phyloP scores from a whole-genome alignment of 2,113 vertebrate species.

The Hypanus sabinus region DNA sequence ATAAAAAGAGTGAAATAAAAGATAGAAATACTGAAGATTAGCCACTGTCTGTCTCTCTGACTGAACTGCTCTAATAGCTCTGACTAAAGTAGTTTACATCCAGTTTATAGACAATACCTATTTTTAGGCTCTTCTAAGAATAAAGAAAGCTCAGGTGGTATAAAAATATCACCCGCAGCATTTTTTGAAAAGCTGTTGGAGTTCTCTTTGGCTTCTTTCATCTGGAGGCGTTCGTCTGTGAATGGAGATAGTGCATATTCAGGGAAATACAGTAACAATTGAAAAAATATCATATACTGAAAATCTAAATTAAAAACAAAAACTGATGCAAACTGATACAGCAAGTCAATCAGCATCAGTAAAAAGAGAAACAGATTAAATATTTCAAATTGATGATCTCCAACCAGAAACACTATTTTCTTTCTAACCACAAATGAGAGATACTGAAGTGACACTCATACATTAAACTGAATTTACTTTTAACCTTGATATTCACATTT shows the following conservation, averaged over 20 bases:
- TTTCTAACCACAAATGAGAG: neutral
- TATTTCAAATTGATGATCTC: too few species aligned
- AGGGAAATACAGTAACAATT: neutral
- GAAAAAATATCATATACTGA: too few species aligned
- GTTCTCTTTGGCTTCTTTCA: slow-evolving; percentile 42
- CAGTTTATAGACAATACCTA: neutral
- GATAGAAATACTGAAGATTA: neutral
- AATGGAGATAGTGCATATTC: neutral
- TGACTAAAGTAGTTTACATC: neutral
- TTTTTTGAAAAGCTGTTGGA: slow-evolving; percentile 66
- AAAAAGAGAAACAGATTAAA: too few species aligned
- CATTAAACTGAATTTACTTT: neutral
- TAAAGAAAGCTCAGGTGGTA: slow-evolving; percentile 59
- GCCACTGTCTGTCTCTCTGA: neutral
- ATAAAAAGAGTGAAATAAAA: neutral
- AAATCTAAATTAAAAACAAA: too few species aligned
- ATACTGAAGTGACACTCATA: neutral
- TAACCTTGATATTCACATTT: neutral
- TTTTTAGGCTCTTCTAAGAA: slow-evolving; percentile 40
- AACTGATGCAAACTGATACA: too few species aligned
- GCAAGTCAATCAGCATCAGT: too few species aligned
- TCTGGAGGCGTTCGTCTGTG: slow-evolving; percentile 22
- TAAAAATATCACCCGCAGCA: slow-evolving; percentile 61
- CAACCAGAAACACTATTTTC: too few species aligned
- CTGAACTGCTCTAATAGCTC: neutral